These are phyloP conservation scores for Apamea epomidion DNA, from an alignment of 2,888 invertebrate genomes.

Conservation along the genomic window DNA sequence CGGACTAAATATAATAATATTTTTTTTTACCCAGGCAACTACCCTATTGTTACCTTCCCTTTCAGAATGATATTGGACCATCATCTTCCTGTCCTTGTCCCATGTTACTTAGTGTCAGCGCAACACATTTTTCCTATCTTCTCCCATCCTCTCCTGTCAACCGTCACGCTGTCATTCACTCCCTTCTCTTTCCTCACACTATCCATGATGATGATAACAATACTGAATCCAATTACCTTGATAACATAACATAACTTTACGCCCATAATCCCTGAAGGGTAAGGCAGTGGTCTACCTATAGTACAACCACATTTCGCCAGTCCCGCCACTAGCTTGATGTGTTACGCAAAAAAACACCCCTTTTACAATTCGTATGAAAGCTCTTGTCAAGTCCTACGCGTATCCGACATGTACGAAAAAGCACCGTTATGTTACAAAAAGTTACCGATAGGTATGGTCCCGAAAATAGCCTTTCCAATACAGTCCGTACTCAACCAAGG, in stretches of 20 bases:
- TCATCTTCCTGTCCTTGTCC: too few relatives aligned
- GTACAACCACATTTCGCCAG: neutral
- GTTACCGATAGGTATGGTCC: neutral
- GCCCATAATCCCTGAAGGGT: neutral
- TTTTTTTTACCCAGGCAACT: too few relatives aligned
- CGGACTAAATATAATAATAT: too few relatives aligned
- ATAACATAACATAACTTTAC: neutral
- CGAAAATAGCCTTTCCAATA: slow-evolving; percentile 48
- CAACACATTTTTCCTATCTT: too few relatives aligned
- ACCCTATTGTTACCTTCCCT: too few relatives aligned
- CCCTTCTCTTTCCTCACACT: too few relatives aligned
- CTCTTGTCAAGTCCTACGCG: neutral
- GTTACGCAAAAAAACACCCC: neutral
- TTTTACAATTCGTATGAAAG: slow-evolving; percentile 2
- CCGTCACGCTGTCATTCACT: too few relatives aligned
- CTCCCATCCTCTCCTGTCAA: too few relatives aligned
- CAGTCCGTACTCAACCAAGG: slow-evolving; percentile 36
- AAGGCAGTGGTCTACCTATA: neutral
- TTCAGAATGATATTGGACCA: too few relatives aligned
- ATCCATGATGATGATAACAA: too few relatives aligned
- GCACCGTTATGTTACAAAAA: neutral
- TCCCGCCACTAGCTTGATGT: neutral
- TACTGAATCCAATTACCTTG: neutral
- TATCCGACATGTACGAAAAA: neutral
- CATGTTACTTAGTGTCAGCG: too few relatives aligned